A percentile compares a stretch with the other conserved stretches of the same genome.
Evolutionary conservation across 1,140 invertebrate genomes (phyloP).

Genomic region (Streblospio benedicti): DNA sequence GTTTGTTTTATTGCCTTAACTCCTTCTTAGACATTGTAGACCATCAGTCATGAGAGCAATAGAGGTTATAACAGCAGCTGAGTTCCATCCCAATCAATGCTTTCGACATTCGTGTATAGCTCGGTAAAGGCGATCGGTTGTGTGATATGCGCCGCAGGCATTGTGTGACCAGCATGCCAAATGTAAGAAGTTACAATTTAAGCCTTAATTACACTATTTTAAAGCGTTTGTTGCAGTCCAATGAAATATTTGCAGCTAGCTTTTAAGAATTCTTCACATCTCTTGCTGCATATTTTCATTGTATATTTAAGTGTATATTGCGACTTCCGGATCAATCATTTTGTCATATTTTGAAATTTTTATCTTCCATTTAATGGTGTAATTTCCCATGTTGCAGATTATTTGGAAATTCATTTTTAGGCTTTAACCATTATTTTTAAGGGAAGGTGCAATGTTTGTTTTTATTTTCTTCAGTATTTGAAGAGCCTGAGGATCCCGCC

Average conservation of each 20-base stretch:
- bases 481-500: slow-evolving; percentile 96
- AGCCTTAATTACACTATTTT: not conserved
- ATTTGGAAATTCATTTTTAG: no score
- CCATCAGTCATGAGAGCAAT: slow-evolving; percentile 94
- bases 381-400: no score
- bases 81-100: slow-evolving; percentile 98
- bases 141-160: slow-evolving; percentile 98
- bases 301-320: no score
- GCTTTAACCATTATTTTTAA: no score
- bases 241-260: not conserved
- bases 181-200: slow-evolving; percentile 56
- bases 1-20: no score
- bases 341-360: no score
- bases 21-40: slow-evolving; percentile 81
- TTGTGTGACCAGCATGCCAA: slow-evolving; percentile 97
- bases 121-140: slow-evolving; percentile 96
- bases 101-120: slow-evolving; percentile 98
- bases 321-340: no score
- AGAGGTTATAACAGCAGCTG: slow-evolving; percentile 90
- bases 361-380: no score
- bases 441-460: no score
- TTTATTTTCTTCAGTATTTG: slow-evolving; percentile 67
- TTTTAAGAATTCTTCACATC: no score
- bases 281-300: no score
- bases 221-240: not conserved